Evolutionary conservation across 2,888 invertebrate species (phyloP).

Genomic region (Dione vanillae): DNA sequence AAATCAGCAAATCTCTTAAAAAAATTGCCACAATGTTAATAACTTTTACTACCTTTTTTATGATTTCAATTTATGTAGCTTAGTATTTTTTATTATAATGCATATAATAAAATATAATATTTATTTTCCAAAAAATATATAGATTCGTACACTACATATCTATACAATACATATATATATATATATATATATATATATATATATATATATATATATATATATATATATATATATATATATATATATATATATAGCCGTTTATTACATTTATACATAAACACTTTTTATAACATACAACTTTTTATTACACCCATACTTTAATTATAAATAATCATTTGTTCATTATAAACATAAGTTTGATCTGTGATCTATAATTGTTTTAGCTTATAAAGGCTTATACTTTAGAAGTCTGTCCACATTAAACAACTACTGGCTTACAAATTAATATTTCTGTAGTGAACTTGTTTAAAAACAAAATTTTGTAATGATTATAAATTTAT

Average conservation of each 20-base stretch:
- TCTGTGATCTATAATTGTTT: conserved; percentile 54
- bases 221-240: too few relatives aligned
- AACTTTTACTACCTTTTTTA: too few relatives aligned
- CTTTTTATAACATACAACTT: too few relatives aligned
- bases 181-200: too few relatives aligned
- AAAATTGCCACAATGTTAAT: neutral
- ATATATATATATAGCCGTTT: too few relatives aligned
- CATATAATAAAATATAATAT: too few relatives aligned
- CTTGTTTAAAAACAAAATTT: neutral
- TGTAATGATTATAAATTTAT: neutral
- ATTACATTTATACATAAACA: too few relatives aligned
- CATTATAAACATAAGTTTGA: conserved; percentile 42
- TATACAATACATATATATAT: too few relatives aligned
- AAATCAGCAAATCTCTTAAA: neutral
- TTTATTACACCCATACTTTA: neutral
- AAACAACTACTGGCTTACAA: neutral
- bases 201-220: too few relatives aligned
- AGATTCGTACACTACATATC: too few relatives aligned
- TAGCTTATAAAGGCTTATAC: conserved; percentile 34
- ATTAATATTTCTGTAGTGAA: neutral
- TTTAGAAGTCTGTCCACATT: conserved; percentile 11
- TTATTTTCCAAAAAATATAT: too few relatives aligned
- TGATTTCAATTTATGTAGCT: neutral
- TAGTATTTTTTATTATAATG: too few relatives aligned
- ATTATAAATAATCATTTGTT: conserved; percentile 5